These are phyloP conservation scores for Trichechus manatus DNA, from an alignment of 2,113 vertebrate species.

Conservation along the genomic window DNA sequence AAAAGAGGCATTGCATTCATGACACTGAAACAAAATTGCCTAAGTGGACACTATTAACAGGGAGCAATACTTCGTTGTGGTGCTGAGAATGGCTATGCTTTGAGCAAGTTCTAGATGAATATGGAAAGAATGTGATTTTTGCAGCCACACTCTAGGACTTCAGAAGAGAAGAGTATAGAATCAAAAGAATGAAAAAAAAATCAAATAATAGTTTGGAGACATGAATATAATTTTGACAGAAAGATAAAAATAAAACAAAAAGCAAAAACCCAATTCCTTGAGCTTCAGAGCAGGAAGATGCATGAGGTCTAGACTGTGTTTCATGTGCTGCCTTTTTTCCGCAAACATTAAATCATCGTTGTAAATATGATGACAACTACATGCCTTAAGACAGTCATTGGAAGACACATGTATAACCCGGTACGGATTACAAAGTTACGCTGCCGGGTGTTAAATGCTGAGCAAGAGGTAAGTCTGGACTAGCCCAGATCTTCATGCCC, in stretches of 20 bases:
- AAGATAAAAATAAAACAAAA: not conserved
- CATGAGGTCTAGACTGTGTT: not conserved
- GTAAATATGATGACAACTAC: not conserved
- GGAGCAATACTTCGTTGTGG: fast-evolving
- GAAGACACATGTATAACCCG: not conserved
- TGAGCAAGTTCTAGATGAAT: not conserved
- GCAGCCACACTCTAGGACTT: not conserved
- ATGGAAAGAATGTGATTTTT: not conserved
- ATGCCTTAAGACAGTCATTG: not conserved
- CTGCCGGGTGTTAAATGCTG: not conserved
- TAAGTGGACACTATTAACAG: not conserved
- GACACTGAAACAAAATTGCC: not conserved
- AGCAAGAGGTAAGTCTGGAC: not conserved
- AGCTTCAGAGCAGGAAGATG: not conserved
- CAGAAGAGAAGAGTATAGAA: not conserved
- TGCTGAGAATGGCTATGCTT: too few relatives aligned
- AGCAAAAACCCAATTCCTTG: not conserved
- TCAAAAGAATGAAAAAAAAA: not conserved
- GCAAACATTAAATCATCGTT: not conserved
- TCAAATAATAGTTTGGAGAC: not conserved
- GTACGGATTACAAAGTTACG: not conserved
- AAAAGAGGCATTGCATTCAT: not conserved
- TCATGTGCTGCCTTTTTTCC: not conserved
- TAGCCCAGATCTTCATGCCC: not conserved
- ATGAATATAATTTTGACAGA: not conserved